These are phyloP conservation scores for Ptychadena robeensis DNA, from an alignment of 2,797 vertebrate genomes.

Conservation along the genomic window DNA sequence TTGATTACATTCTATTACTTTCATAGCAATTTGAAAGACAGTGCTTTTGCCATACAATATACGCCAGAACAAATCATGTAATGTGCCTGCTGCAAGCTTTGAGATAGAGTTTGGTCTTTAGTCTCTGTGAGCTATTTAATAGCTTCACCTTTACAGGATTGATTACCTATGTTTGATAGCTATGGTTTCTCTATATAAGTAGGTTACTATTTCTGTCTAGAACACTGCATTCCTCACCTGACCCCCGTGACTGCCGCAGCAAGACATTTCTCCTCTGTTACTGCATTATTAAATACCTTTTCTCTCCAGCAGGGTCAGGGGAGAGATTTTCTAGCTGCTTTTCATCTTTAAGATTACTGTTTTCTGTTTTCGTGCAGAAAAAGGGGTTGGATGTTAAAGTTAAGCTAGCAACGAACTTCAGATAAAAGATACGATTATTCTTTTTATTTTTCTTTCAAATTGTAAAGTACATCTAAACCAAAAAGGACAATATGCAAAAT, in stretches of 20 bases:
- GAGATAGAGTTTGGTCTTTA: neutral
- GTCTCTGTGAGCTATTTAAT: neutral
- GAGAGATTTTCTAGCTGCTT: neutral
- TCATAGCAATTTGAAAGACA: too few species aligned
- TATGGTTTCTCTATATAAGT: conserved; percentile 6
- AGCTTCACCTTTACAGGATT: neutral
- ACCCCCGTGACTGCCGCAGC: conserved; percentile 18
- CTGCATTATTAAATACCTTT: conserved; percentile 58
- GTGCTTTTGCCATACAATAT: too few species aligned
- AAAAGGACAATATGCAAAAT: too few species aligned
- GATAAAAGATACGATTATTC: too few species aligned
- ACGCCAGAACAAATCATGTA: neutral
- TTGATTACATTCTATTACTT: too few species aligned
- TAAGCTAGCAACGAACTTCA: neutral
- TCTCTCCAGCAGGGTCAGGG: conserved; percentile 16
- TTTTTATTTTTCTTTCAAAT: too few species aligned
- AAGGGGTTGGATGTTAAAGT: neutral
- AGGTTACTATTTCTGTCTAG: conserved; percentile 43
- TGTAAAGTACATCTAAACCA: too few species aligned
- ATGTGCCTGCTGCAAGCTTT: neutral
- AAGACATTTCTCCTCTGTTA: conserved; percentile 30
- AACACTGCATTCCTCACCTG: conserved; percentile 15
- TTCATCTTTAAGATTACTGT: neutral
- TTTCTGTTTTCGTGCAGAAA: neutral
- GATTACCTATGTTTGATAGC: neutral